A percentile compares a stretch with the other conserved stretches of the same genome.
Conservation (phyloP, 2,797 vertebrate genomes). For the Okamejei kenojei region DNA sequence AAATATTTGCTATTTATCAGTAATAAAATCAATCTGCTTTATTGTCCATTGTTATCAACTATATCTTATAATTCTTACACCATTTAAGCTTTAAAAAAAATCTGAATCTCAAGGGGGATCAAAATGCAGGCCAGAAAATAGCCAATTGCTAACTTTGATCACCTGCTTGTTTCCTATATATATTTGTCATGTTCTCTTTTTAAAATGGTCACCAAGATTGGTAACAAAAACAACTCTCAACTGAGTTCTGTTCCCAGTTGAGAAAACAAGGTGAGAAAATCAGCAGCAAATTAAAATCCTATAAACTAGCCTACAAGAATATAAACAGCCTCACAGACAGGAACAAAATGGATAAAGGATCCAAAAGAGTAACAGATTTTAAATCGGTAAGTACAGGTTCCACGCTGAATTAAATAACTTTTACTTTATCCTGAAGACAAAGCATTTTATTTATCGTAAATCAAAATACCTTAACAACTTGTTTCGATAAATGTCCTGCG, state of each 20-base stretch:
- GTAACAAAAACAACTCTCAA: background rate
- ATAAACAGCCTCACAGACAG: background rate
- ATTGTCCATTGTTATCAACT: background rate
- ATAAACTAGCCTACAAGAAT: background rate
- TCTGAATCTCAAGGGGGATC: background rate
- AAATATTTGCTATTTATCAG: background rate
- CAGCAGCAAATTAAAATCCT: background rate
- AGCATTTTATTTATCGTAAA: background rate
- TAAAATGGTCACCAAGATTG: background rate
- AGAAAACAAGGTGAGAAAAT: background rate
- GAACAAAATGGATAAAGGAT: background rate
- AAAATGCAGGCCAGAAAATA: background rate
- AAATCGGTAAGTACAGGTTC: background rate
- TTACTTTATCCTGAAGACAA: background rate
- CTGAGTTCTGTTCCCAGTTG: background rate
- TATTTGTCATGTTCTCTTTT: background rate
- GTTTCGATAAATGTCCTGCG: background rate
- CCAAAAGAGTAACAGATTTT: background rate
- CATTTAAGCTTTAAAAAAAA: background rate
- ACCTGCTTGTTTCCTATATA: background rate
- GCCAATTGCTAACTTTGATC: background rate
- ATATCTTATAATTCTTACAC: background rate
- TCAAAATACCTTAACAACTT: slow-evolving; percentile 22
- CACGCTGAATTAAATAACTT: background rate
- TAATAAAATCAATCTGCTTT: background rate